Evolutionary conservation across 1,140 invertebrate genomes (phyloP), one percentile per base, ranked within the genome.

Genomic region (Drosophila burlai): DNA sequence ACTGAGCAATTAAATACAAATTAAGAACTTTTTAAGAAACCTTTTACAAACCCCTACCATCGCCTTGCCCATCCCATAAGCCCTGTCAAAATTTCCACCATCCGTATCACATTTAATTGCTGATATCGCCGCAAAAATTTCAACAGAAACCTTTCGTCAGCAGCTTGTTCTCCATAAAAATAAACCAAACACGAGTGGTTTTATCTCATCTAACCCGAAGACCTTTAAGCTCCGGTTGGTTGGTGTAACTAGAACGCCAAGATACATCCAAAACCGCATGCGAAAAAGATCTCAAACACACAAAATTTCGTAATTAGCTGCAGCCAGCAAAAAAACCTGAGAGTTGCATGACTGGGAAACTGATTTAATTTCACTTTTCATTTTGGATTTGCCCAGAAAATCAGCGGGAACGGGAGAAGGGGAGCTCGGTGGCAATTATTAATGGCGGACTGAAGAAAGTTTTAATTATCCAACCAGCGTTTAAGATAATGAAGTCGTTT

Each of bases 401-500:
- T 78, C 50, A 58, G 67, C 45, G 13, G 52, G 24, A 60, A 8
- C 49, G 15, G 69, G 18, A 29, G 36, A 13, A 71, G 42, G 68
- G 68, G 11, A 18, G 5, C 15, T 40, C 38, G 9, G 7, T 13
- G 31, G 52, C 55, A 69, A 77, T 78, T 60, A 68, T 58, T 69
- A 87, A 80, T 89, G 83, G 84, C 65, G 63, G 26, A 47, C 42
- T 75, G 45, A 86, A 83, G 84, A 89, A 89, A 89, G 84, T 89
- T 89, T 89, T 83, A 83, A 80, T 83, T 83, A 76, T 36, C 43
- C 52, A n/a, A 34, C 65, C 45, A 42, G 62, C 60, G 43, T 84
- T 89, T 90, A 81, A 90, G 66, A 79, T 89, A 90, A 89, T 89
- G 64, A 89, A 84, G 81, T 62, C 85, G 76, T 90, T 89, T 89